A percentile compares a stretch with the other conserved stretches of the same genome.
These are phyloP conservation scores for Bombus huntii DNA, from an alignment of 1,140 invertebrate genomes.

Conservation along the genomic window DNA sequence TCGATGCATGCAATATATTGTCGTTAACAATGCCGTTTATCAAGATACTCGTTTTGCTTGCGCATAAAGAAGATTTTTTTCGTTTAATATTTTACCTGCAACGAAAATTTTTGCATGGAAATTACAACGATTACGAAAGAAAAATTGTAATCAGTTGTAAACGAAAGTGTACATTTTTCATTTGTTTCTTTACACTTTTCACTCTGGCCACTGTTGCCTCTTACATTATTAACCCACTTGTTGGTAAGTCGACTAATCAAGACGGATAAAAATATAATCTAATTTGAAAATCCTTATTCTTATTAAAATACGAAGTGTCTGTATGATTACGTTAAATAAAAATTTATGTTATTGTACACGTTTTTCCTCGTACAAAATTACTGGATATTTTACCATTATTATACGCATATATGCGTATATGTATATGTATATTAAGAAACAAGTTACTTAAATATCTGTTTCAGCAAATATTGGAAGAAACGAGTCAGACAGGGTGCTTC, in stretches of 20 bases:
- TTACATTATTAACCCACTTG: constrained; percentile 52
- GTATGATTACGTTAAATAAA: too few relatives aligned
- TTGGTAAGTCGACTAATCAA: constrained; percentile 46
- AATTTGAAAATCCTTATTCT: not conserved
- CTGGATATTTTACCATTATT: too few relatives aligned
- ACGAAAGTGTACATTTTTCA: constrained; percentile 4
- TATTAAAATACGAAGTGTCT: too few relatives aligned
- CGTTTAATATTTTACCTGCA: not conserved
- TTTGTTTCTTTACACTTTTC: constrained; percentile 45
- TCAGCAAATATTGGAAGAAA: constrained; percentile 60
- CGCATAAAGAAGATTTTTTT: constrained; percentile 18
- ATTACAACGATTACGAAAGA: constrained; percentile 23
- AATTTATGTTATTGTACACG: too few relatives aligned
- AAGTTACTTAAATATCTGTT: not conserved
- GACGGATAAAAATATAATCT: not conserved
- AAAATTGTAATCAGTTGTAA: not conserved
- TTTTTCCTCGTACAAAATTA: not conserved
- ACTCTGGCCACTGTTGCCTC: constrained; percentile 21
- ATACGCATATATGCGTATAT: too few relatives aligned
- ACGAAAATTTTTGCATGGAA: not conserved
- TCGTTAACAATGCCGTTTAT: not conserved
- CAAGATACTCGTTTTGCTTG: not conserved
- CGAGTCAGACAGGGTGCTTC: constrained; percentile 51
- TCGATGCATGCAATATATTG: not conserved
- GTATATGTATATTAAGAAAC: not conserved